These are phyloP conservation scores for Falco berigora DNA, from an alignment of 2,797 vertebrate species.

Conservation along the genomic window DNA sequence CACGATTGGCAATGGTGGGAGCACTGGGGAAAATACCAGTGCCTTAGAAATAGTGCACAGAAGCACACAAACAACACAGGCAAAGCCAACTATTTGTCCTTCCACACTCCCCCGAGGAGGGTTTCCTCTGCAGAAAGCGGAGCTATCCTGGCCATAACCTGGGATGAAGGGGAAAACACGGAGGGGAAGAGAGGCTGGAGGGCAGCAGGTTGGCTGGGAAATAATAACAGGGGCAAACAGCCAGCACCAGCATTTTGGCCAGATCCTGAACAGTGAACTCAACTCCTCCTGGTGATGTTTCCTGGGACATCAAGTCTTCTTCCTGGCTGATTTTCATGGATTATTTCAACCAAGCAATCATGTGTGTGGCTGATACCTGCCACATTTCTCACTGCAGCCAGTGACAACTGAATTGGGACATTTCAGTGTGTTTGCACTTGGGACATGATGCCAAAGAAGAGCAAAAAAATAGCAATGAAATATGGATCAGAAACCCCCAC, in stretches of 20 bases:
- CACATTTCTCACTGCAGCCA: background rate
- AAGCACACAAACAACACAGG: background rate
- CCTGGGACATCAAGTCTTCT: background rate
- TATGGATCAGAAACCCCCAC: fast-evolving
- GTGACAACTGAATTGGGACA: background rate
- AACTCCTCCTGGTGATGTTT: background rate
- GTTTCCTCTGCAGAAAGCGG: background rate
- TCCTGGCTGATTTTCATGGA: background rate
- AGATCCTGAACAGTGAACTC: background rate
- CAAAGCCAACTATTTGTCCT: slow-evolving; percentile 28
- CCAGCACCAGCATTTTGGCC: background rate
- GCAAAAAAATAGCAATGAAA: background rate
- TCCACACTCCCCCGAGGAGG: fast-evolving
- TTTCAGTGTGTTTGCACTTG: background rate
- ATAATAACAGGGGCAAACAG: background rate
- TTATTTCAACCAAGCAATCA: background rate
- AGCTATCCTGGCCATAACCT: background rate
- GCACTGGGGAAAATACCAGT: slow-evolving; percentile 22
- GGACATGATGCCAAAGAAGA: background rate
- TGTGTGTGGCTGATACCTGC: fast-evolving
- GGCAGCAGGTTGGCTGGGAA: background rate
- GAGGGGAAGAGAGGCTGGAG: background rate
- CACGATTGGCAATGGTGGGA: background rate
- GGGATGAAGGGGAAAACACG: fast-evolving
- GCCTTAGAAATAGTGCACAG: background rate